Evolutionary conservation across 2,888 invertebrate species (phyloP).

Genomic region (Timema podura): DNA sequence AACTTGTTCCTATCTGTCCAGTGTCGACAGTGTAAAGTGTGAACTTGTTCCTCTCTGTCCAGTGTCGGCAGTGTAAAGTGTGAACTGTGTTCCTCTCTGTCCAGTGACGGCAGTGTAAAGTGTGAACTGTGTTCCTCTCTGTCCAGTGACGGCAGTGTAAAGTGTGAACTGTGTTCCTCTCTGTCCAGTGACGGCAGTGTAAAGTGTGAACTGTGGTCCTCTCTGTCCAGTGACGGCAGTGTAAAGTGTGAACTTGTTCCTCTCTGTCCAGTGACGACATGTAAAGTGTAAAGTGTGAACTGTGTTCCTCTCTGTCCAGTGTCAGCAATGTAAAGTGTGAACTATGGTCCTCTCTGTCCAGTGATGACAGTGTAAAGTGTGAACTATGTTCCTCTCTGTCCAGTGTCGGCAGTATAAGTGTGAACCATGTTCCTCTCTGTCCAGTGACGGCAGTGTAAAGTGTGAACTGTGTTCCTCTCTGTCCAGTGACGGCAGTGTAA

Average conservation of each 20-base stretch:
- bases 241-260: background rate
- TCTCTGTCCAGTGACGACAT: no score
- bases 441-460: no score
- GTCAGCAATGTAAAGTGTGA: no score
- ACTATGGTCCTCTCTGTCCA: background rate
- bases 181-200: no score
- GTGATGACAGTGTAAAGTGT: no score
- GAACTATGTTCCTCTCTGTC: background rate
- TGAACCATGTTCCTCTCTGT: background rate
- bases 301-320: background rate
- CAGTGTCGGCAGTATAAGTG: no score
- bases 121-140: background rate
- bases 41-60: background rate
- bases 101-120: no score
- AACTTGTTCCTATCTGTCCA: background rate
- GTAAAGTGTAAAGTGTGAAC: background rate
- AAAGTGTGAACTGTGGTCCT: background rate
- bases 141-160: no score
- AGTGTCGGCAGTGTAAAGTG: no score
- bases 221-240: no score
- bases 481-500: no score
- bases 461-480: background rate
- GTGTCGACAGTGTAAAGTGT: no score
- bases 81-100: background rate
- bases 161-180: background rate